Percentiles rank a stretch among this genome's conserved stretches.
Evolutionary conservation across 2,888 invertebrate genomes (phyloP).

Genomic region (Xylocampa areola): DNA sequence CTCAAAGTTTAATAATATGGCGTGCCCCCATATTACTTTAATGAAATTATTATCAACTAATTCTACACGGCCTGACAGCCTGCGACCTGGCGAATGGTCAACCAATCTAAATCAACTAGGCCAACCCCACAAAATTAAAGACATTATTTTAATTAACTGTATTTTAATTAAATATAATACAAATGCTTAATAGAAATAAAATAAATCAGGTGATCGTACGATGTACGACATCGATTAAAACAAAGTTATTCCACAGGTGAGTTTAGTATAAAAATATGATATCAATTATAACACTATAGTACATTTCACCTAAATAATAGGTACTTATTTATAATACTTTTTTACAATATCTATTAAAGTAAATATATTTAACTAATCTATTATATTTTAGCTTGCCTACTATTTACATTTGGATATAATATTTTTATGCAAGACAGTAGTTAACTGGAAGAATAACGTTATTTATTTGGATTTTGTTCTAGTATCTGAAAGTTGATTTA

Average conservation of each 20-base stretch:
- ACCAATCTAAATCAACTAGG: too few relatives aligned
- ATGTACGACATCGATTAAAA: conserved; percentile 37
- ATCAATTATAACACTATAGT: conserved; percentile 58
- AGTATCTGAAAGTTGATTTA: conserved; percentile 6
- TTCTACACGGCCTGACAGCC: too few relatives aligned
- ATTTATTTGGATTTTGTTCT: conserved; percentile 22
- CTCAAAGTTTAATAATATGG: too few relatives aligned
- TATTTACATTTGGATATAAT: conserved; percentile 52
- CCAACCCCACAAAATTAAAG: conserved; percentile 8
- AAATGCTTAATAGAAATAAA: conserved; percentile 48
- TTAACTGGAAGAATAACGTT: conserved; percentile 30
- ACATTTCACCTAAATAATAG: conserved; percentile 52
- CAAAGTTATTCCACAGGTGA: conserved; percentile 50
- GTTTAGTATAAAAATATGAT: conserved; percentile 71
- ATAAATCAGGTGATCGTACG: conserved; percentile 44
- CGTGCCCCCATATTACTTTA: too few relatives aligned
- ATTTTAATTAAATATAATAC: conserved; percentile 59
- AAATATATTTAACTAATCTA: conserved; percentile 38
- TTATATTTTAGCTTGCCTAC: conserved; percentile 19
- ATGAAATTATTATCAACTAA: too few relatives aligned
- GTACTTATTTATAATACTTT: conserved; percentile 44
- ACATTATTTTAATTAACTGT: conserved; percentile 46
- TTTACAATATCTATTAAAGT: conserved; percentile 48
- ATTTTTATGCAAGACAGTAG: conserved; percentile 18
- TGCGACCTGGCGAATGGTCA: too few relatives aligned